These are phyloP conservation scores for Parasteatoda lunata DNA, from an alignment of 2,888 invertebrate genomes.

Conservation along the genomic window DNA sequence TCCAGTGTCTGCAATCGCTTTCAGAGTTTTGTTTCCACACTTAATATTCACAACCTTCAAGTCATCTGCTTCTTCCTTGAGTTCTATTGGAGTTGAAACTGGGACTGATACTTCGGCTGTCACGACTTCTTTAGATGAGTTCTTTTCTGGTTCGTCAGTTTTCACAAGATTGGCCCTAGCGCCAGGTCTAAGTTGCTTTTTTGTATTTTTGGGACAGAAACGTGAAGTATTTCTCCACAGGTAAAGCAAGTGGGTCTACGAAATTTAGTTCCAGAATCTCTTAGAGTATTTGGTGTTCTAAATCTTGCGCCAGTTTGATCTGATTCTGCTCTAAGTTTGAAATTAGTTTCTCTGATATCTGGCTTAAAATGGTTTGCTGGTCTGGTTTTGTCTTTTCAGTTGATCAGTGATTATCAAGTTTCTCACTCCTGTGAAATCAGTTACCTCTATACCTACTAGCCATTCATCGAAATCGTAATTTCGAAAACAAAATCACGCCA, in stretches of 20 bases:
- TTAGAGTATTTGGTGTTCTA: no score
- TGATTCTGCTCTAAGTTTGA: no score
- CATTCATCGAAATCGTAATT: neutral
- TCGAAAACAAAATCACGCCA: no score
- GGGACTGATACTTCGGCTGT: neutral
- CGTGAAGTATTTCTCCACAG: no score
- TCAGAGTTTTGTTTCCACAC: no score
- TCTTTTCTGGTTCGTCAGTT: neutral
- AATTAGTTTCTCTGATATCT: neutral
- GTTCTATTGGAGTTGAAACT: no score
- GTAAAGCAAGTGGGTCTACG: neutral
- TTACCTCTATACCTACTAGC: neutral
- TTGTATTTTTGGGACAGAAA: neutral
- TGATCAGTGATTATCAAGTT: no score
- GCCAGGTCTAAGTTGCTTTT: neutral
- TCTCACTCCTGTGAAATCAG: no score
- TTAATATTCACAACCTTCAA: neutral
- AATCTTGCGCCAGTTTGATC: neutral
- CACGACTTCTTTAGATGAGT: neutral
- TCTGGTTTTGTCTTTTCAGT: neutral
- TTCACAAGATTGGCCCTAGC: neutral
- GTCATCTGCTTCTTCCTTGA: neutral
- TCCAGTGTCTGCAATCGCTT: no score
- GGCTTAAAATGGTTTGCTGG: neutral
- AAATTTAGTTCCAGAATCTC: neutral